Conservation (phyloP, 2,113 vertebrate species). For the Glaucomys volans region DNA sequence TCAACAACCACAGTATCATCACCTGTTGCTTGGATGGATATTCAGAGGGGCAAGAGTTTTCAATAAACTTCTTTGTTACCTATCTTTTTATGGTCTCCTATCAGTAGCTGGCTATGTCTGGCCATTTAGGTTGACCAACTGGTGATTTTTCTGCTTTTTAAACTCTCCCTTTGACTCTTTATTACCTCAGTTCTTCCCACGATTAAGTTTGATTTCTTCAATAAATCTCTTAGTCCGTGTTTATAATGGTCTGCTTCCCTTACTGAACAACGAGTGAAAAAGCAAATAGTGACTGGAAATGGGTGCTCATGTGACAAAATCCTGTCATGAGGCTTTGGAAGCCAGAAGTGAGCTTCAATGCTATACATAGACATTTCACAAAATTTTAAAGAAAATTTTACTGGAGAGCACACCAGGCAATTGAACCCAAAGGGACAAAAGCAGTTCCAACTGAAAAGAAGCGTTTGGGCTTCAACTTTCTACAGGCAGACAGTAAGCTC, state of each 20-base stretch:
- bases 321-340: neutral
- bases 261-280: neutral
- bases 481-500: neutral
- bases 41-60: neutral
- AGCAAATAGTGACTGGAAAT: neutral
- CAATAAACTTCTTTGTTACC: neutral
- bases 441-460: neutral
- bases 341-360: neutral
- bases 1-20: neutral
- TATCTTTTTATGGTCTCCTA: neutral
- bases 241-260: neutral
- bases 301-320: neutral
- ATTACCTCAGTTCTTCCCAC: neutral
- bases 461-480: neutral
- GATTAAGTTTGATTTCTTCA: neutral
- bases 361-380: neutral
- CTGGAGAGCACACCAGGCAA: neutral
- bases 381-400: neutral
- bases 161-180: neutral
- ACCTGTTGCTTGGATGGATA: neutral
- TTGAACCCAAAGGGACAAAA: neutral
- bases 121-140: neutral
- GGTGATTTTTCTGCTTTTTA: neutral
- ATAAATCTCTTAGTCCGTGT: neutral
- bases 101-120: neutral